These are phyloP conservation scores for Spilogale gracilis DNA, from an alignment of 2,113 vertebrate species.

Conservation along the genomic window DNA sequence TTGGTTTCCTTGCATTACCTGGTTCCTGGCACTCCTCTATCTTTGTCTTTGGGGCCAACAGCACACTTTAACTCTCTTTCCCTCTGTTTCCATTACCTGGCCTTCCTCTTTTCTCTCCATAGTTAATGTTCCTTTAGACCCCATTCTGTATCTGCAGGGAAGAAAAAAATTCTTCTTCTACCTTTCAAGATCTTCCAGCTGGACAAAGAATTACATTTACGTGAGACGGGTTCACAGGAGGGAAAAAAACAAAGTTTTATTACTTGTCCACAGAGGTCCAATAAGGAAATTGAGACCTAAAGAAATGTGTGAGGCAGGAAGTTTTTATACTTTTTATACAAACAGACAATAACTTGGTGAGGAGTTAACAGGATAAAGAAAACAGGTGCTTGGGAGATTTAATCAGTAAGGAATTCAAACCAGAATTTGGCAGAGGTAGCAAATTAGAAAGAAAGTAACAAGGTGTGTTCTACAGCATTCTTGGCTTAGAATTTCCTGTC, in stretches of 20 bases:
- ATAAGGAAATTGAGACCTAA: background rate
- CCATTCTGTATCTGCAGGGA: background rate
- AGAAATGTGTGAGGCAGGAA: background rate
- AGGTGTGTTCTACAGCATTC: background rate
- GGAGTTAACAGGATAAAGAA: background rate
- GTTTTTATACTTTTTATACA: background rate
- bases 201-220: background rate
- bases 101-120: background rate
- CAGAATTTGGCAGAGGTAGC: background rate
- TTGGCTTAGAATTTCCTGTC: background rate
- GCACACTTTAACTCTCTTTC: too few relatives aligned
- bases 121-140: accelerated
- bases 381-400: background rate
- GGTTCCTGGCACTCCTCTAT: accelerated
- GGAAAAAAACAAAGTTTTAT: background rate
- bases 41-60: too few relatives aligned
- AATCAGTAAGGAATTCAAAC: background rate
- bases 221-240: background rate
- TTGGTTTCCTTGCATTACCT: accelerated
- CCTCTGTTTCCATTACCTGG: accelerated
- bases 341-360: background rate
- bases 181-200: background rate
- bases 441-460: background rate
- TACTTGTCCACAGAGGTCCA: background rate
- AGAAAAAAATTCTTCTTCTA: background rate